phyloP scores from a whole-genome alignment of 1,140 invertebrate species.

The Drosophila obscura region DNA sequence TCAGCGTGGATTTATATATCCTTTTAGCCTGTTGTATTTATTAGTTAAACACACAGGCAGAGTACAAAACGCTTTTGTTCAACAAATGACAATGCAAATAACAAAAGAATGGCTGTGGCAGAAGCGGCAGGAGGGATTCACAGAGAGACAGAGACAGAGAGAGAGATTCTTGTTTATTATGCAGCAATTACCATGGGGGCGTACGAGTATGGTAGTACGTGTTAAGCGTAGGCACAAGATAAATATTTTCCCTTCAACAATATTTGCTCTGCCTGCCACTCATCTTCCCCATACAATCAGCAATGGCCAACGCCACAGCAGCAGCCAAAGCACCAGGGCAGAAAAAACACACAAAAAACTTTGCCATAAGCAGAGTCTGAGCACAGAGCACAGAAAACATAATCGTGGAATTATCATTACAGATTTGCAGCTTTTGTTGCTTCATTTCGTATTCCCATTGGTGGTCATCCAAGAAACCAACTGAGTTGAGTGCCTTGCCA shows the following conservation, averaged over 20 bases:
- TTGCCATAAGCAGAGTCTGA: constrained; percentile 43
- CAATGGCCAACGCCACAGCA: constrained; percentile 1
- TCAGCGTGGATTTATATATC: background rate
- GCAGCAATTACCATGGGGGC: constrained; percentile 78
- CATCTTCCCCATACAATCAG: background rate
- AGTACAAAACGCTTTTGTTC: constrained; percentile 67
- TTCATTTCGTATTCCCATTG: constrained; percentile 74
- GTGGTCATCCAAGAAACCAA: constrained; percentile 46
- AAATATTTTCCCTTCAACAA: constrained; percentile 70
- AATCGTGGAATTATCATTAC: constrained; percentile 70
- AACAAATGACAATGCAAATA: constrained; percentile 79
- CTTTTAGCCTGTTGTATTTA: constrained; percentile 54
- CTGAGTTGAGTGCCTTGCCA: constrained; percentile 4
- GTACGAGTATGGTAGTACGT: constrained; percentile 53
- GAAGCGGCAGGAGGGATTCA: constrained; percentile 16
- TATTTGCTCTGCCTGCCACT: constrained; percentile 54
- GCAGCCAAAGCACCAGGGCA: too few species aligned
- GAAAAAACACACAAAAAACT: constrained; percentile 43
- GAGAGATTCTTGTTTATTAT: constrained; percentile 62
- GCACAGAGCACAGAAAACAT: constrained; percentile 15
- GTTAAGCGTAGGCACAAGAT: constrained; percentile 70
- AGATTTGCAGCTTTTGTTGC: constrained; percentile 63
- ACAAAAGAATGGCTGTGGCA: constrained; percentile 43
- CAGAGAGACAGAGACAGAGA: background rate
- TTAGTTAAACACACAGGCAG: constrained; percentile 72